A percentile compares a stretch with the other conserved stretches of the same genome.
phyloP scores from a whole-genome alignment of 1,140 invertebrate genomes.

The Brachystomella parvula region DNA sequence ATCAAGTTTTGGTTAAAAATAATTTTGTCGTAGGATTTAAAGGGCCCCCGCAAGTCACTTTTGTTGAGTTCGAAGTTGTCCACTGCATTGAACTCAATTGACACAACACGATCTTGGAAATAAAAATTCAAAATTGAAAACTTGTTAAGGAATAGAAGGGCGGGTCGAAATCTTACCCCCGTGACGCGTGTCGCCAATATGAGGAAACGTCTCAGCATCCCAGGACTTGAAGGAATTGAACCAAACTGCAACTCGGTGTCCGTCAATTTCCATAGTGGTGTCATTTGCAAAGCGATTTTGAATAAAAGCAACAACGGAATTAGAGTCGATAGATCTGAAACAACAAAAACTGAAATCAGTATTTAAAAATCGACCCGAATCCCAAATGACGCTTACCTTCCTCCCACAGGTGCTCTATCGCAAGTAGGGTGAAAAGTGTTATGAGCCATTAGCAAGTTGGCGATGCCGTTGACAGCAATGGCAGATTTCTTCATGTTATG shows the following conservation, averaged over 20 bases:
- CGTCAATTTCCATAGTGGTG: not conserved
- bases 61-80: no score
- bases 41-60: no score
- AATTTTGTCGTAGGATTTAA: no score
- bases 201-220: not conserved
- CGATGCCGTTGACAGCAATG: not conserved
- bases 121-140: no score
- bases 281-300: not conserved
- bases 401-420: not conserved
- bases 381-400: not conserved
- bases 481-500: not conserved
- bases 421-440: not conserved
- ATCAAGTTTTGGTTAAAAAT: no score
- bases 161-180: no score
- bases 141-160: no score
- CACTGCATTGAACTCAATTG: no score
- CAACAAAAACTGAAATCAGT: not conserved
- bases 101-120: no score
- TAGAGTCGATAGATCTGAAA: not conserved
- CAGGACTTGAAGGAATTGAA: not conserved
- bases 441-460: not conserved
- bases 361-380: not conserved
- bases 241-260: constrained; percentile 1
- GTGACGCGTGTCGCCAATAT: not conserved
- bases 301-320: constrained; percentile 4